phyloP scores from a whole-genome alignment of 2,888 invertebrate genomes.

The Diloba caeruleocephala region DNA sequence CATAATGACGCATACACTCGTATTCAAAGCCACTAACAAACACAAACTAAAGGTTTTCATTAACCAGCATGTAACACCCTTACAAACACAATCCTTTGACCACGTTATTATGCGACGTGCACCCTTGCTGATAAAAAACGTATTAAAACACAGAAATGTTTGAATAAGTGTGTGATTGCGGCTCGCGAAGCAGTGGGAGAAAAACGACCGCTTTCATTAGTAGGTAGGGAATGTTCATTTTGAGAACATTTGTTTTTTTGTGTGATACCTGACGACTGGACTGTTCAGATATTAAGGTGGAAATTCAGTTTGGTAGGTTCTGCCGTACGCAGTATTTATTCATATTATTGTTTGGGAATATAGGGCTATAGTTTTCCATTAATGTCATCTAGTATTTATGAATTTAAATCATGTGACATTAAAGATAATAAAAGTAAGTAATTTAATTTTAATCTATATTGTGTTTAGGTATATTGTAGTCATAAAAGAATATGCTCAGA shows the following conservation, averaged over 20 bases:
- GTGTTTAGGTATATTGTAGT: too few relatives aligned
- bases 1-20: conserved; percentile 24
- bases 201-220: conserved; percentile 51
- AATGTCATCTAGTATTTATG: too few relatives aligned
- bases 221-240: conserved; percentile 47
- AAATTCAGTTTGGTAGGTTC: conserved; percentile 33
- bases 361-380: neutral
- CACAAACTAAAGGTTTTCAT: conserved; percentile 53
- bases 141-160: conserved; percentile 76
- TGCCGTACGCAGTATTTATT: too few relatives aligned
- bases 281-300: conserved; percentile 36
- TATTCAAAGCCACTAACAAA: conserved; percentile 11
- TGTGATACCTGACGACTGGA: conserved; percentile 44
- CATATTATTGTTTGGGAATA: too few relatives aligned
- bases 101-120: conserved; percentile 72
- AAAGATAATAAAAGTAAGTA: too few relatives aligned
- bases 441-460: too few relatives aligned
- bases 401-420: too few relatives aligned
- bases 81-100: conserved; percentile 64
- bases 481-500: too few relatives aligned
- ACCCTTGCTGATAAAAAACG: conserved; percentile 76
- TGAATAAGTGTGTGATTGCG: conserved; percentile 88
- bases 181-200: conserved; percentile 48
- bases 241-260: conserved; percentile 31
- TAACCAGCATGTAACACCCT: conserved; percentile 45